Evolutionary conservation across 2,113 vertebrate species (phyloP), one percentile per base, ranked within the genome.

Genomic region (Cichladusa arquata): DNA sequence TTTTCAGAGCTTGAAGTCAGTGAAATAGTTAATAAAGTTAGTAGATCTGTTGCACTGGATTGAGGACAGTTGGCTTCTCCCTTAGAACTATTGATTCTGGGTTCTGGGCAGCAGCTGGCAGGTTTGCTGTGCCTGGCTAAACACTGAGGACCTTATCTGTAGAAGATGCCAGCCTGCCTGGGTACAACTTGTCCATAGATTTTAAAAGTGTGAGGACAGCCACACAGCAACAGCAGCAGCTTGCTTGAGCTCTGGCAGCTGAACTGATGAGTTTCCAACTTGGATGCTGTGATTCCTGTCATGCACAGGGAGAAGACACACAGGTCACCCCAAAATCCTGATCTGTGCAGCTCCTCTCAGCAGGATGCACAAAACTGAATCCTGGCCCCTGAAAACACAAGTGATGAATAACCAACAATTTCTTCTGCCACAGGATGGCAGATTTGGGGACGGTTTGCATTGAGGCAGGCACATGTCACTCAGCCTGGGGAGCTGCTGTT

Each of bases 301-400:
- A 12, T 0, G 1, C 11, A 14, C 9, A 28, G 33, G 19, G 23
- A 50, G 47, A 62, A 64, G 48, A 26, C 14, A 28, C 17, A 0
- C 1, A 57, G 18, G 19, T 26, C 12, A 2, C 29, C 48, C 20
- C 0, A 0, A 0, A 47, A 33, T 0, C 2, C 47, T 57, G 36
- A 45, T 24, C 23, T 36, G 42, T 1, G 1, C 11, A 25, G 17
- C 20, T 26, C 19, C 53, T 58, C 42, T 60, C 51, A 53, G 18
- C 25, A 58, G 56, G 23, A 58, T 6, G 12, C 42, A 33, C n/a
- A 45, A 29, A 86, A 65, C 25, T 14, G 6, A 83, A 42, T 74
- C 54, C 69, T 66, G 38, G 3, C 9, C 34, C 13, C 23, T 19
- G 6, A 31, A 92, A n/a, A 78, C 74, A 57, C 14, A 42, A 45